Evolutionary conservation across 1,140 invertebrate species (phyloP).

Genomic region (Akabosia matsudoensis): DNA sequence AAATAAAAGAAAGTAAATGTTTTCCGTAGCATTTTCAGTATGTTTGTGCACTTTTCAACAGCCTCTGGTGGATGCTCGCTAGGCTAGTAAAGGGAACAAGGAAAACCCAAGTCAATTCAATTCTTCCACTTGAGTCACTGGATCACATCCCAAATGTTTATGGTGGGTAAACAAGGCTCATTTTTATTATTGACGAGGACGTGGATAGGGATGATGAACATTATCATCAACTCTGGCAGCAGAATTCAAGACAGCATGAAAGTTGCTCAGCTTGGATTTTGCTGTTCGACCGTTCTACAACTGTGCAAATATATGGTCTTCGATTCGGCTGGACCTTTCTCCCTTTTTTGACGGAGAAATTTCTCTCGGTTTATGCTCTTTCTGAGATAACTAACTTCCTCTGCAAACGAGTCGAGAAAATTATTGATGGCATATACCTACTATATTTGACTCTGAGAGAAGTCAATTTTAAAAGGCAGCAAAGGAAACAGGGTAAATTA

Average conservation of each 20-base stretch:
- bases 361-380: too few relatives aligned
- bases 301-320: not conserved
- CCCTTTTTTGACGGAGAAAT: too few relatives aligned
- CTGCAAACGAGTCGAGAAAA: too few relatives aligned
- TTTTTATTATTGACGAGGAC: constrained; percentile 25
- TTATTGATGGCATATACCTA: too few relatives aligned
- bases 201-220: constrained; percentile 12
- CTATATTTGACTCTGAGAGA: too few relatives aligned
- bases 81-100: too few relatives aligned
- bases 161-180: constrained; percentile 15
- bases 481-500: too few relatives aligned
- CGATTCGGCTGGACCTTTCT: not conserved
- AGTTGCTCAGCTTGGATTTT: not conserved
- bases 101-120: constrained; percentile 19
- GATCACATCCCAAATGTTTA: constrained; percentile 25
- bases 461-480: too few relatives aligned
- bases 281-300: not conserved
- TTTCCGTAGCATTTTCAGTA: not conserved
- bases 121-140: constrained; percentile 23
- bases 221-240: not conserved
- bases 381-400: too few relatives aligned
- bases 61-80: not conserved
- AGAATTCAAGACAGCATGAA: not conserved
- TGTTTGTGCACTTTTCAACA: not conserved
- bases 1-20: not conserved